Conservation (phyloP, 2,888 invertebrate genomes). For the Acholoe squamosa region DNA sequence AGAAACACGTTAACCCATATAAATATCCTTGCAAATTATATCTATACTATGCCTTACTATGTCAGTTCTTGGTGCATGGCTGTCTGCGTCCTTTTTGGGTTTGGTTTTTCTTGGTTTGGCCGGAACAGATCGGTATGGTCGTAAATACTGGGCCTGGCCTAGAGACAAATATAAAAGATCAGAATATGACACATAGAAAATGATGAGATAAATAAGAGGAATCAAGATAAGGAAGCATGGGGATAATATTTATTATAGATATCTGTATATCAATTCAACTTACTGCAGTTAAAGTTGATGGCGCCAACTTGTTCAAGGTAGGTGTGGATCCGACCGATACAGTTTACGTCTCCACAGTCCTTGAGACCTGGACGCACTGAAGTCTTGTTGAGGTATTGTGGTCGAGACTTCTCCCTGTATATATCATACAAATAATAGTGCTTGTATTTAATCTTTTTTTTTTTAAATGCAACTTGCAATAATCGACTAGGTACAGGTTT, state of each 20-base stretch:
- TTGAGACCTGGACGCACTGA: conserved; percentile 86
- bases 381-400: conserved; percentile 86
- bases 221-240: too few species aligned
- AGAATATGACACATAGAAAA: not conserved
- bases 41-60: conserved; percentile 18
- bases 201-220: too few species aligned
- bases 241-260: too few species aligned
- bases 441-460: not conserved
- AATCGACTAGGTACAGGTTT: too few species aligned
- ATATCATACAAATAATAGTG: conserved; percentile 58
- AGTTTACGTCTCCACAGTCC: conserved; percentile 87
- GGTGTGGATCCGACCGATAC: conserved; percentile 86
- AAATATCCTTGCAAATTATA: too few species aligned
- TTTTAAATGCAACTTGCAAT: too few species aligned
- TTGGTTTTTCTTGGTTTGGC: not conserved
- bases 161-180: not conserved
- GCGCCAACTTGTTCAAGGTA: conserved; percentile 87
- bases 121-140: not conserved
- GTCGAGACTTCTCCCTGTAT: conserved; percentile 83
- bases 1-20: too few species aligned
- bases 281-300: conserved; percentile 87
- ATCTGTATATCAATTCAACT: not conserved
- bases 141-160: conserved; percentile 62
- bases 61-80: not conserved
- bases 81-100: not conserved